Evolutionary conservation across 2,113 vertebrate genomes (phyloP).

Genomic region (Picathartes gymnocephalus): DNA sequence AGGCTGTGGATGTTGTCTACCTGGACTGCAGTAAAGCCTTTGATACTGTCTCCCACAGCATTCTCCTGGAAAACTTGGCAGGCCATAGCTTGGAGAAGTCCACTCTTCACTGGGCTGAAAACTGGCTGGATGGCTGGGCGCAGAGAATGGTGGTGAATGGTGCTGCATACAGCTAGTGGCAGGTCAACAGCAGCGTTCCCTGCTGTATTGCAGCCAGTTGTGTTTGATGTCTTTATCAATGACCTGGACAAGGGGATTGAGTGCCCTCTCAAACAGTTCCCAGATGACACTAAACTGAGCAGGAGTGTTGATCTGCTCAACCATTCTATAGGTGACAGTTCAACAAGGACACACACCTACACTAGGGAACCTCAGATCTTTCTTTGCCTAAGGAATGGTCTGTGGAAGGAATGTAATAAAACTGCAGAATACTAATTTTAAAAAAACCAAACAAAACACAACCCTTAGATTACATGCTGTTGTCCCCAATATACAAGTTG

Average conservation of each 20-base stretch:
- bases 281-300: not conserved
- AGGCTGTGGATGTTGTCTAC: not conserved
- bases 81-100: not conserved
- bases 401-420: not conserved
- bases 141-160: not conserved
- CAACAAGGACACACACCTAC: not conserved
- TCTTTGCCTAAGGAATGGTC: not conserved
- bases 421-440: not conserved
- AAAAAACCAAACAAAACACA: not conserved
- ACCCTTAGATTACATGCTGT: not conserved
- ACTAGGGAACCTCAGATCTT: not conserved
- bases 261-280: not conserved
- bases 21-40: not conserved
- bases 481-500: too few relatives aligned
- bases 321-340: not conserved
- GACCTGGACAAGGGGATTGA: not conserved
- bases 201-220: not conserved
- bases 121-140: rapidly evolving
- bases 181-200: not conserved
- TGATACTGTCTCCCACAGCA: not conserved
- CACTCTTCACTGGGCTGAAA: not conserved
- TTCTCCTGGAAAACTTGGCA: not conserved
- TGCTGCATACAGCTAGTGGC: too few relatives aligned
- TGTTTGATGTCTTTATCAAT: not conserved
- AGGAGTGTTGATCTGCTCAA: not conserved